Evolutionary conservation across 2,797 vertebrate genomes (phyloP), one percentile per base, ranked within the genome.

Genomic region (Psittacula echo): DNA sequence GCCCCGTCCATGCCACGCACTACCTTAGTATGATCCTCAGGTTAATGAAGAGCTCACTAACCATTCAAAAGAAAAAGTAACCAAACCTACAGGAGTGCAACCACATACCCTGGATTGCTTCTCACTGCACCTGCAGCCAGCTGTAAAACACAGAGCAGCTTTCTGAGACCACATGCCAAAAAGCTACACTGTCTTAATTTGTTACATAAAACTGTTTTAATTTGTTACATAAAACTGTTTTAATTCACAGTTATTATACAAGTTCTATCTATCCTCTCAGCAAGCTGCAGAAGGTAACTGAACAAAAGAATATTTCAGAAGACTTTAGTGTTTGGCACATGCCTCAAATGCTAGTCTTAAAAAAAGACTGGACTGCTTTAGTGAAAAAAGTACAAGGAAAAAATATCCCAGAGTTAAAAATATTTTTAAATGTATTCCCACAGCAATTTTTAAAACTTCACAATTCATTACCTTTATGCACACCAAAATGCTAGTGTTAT

Each of bases 101-200:
- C 16, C 22, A 42, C 24, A 22, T 32, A 60, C 11, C 15, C 24
- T 61, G 24, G 29, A 65, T 30, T 18, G 37, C 13, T 61, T 61
- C 74, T 62, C 58, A 27, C 8, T 20, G 50, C 11, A 66, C 37
- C 42, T 42, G 29, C 47, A 79, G 29, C 11, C 34, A 86, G 32
- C 39, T 20, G 4, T 16, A 42, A 68, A 73, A 79, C 19, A 37
- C 6, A 53, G 17, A 54, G 23, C 56, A 86, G 58, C 22, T 51
- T 71, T 61, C 76, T n/a, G 21, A 19, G 16, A 75, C 42, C 4
- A 64, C 0, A 1, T 1, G 1, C 32, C 7, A 48, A 53, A 26
- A 27, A 80, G 24, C 29, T 67, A 39, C 2, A 7, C 13, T 58
- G 24, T 16, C 82, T 53, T 56, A 32, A 87, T 61, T 56, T 53